phyloP scores from a whole-genome alignment of 2,888 invertebrate species.

The Andrena camellia region DNA sequence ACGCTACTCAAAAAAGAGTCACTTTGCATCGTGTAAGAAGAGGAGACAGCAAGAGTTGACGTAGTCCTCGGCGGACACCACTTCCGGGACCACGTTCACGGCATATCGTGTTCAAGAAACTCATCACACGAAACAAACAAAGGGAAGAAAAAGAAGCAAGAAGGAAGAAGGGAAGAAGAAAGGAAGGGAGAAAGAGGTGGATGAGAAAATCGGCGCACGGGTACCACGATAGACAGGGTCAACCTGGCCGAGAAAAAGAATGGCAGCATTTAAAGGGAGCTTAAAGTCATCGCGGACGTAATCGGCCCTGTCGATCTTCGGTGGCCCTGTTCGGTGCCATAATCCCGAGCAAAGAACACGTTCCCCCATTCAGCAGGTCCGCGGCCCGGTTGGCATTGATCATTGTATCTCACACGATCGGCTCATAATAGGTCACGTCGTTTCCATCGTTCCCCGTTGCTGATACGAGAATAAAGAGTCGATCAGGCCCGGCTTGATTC shows the following conservation, averaged over 20 bases:
- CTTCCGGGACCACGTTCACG: slow-evolving; percentile 40
- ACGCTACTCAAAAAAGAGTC: background rate
- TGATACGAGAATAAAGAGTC: slow-evolving; percentile 74
- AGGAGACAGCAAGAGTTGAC: background rate
- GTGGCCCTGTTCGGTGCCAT: slow-evolving; percentile 60
- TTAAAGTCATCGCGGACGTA: slow-evolving; percentile 74
- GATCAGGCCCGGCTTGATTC: slow-evolving; percentile 35
- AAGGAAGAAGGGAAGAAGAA: background rate
- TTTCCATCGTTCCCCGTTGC: slow-evolving; percentile 68
- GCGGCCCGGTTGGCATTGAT: slow-evolving; percentile 58
- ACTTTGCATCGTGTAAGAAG: background rate
- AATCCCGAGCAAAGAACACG: slow-evolving; percentile 61
- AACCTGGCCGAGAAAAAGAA: slow-evolving; percentile 63
- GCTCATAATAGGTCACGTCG: slow-evolving; percentile 72
- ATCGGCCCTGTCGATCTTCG: slow-evolving; percentile 74
- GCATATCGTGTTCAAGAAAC: background rate
- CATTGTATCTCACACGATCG: slow-evolving; percentile 69
- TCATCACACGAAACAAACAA: background rate
- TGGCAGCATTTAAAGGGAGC: slow-evolving; percentile 73
- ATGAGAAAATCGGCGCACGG: slow-evolving; percentile 55
- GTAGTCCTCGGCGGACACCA: background rate
- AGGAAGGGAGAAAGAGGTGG: background rate
- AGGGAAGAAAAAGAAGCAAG: background rate
- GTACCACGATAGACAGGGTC: slow-evolving; percentile 59
- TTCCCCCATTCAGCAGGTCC: slow-evolving; percentile 61